A percentile compares a stretch with the other conserved stretches of the same genome.
Evolutionary conservation across 2,797 vertebrate species (phyloP).

Genomic region (Cynopterus sphinx): DNA sequence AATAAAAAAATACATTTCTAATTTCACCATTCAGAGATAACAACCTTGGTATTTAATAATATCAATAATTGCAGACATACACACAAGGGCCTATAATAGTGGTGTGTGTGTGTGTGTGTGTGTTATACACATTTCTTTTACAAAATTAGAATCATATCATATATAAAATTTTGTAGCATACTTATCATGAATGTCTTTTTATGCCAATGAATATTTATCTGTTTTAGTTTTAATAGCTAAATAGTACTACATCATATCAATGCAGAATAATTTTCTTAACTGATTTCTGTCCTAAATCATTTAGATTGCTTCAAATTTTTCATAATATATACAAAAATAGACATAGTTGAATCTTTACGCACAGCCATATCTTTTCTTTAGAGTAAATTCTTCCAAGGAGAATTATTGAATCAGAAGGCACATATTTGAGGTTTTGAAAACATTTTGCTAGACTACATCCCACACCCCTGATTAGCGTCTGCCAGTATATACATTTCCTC

Average conservation of each 20-base stretch:
- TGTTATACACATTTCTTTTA: background rate
- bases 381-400: background rate
- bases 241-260: background rate
- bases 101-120: background rate
- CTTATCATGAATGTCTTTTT: background rate
- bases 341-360: background rate
- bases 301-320: constrained; percentile 11
- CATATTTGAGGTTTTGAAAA: background rate
- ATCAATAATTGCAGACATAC: background rate
- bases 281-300: background rate
- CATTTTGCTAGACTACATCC: background rate
- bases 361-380: background rate
- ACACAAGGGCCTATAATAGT: background rate
- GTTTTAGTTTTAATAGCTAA: background rate
- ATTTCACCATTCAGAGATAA: background rate
- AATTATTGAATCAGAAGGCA: background rate
- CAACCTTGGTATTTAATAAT: background rate
- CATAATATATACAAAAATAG: background rate
- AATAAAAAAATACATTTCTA: background rate
- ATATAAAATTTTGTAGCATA: background rate
- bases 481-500: background rate
- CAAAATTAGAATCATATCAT: background rate
- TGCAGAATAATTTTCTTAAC: background rate
- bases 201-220: background rate
- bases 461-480: background rate